A percentile compares a stretch with the other conserved stretches of the same genome.
phyloP scores from a whole-genome alignment of 2,888 invertebrate species.

The Dendrolimus pini region DNA sequence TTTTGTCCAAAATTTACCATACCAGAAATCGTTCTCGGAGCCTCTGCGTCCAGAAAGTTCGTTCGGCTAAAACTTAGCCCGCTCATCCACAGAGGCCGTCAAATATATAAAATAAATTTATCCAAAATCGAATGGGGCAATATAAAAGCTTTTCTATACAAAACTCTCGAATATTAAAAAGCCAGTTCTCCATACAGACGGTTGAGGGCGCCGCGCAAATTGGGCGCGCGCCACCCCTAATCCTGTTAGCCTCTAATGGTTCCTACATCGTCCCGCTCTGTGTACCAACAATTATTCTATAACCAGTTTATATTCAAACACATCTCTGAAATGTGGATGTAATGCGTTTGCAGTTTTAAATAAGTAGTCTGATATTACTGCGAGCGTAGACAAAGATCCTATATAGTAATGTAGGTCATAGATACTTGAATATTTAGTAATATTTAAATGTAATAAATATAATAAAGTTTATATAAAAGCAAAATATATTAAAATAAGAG shows the following conservation, averaged over 20 bases:
- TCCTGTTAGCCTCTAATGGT: not conserved
- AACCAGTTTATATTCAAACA: conserved; percentile 9
- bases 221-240: not conserved
- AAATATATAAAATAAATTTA: not conserved
- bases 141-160: not conserved
- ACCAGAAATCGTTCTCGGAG: no score
- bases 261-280: conserved; percentile 21
- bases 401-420: no score
- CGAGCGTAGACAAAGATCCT: no score
- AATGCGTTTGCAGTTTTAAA: conserved; percentile 11
- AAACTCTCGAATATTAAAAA: not conserved
- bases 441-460: no score
- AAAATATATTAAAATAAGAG: no score
- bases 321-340: conserved; percentile 14
- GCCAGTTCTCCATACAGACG: not conserved
- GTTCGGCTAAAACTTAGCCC: no score
- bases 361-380: no score
- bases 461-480: no score
- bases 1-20: no score
- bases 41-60: no score
- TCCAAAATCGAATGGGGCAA: not conserved
- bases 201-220: not conserved
- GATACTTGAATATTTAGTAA: no score
- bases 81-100: no score
- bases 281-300: conserved; percentile 35